Evolutionary conservation across 2,113 vertebrate species (phyloP).

Genomic region (Aspiorhynchus laticeps): DNA sequence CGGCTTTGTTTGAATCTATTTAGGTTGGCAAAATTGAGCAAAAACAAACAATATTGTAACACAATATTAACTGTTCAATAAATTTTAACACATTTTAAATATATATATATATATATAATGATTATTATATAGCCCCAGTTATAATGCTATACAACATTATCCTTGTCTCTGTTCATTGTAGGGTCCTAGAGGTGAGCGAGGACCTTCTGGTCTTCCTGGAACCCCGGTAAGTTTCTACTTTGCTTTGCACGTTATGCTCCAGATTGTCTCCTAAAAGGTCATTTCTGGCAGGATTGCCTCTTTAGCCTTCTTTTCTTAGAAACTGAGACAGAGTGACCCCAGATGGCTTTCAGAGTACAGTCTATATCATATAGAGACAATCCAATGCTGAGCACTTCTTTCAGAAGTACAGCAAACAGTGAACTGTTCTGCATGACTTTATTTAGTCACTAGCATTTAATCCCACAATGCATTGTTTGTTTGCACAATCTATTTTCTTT

Average conservation of each 20-base stretch:
- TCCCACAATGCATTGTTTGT: conserved; percentile 39
- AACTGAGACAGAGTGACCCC: conserved; percentile 6
- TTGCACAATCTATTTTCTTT: conserved; percentile 48
- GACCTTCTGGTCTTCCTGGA: conserved; percentile 77
- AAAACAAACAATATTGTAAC: neutral
- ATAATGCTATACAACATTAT: neutral
- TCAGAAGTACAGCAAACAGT: conserved; percentile 38
- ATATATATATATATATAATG: too few species aligned
- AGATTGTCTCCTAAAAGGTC: neutral
- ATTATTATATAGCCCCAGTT: neutral
- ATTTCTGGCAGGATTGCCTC: neutral
- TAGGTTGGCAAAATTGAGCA: neutral
- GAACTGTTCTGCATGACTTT: conserved; percentile 37
- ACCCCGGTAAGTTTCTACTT: conserved; percentile 76
- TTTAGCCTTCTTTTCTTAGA: conserved; percentile 10
- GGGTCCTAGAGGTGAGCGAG: conserved; percentile 80
- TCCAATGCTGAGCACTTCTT: conserved; percentile 20
- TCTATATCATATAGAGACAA: conserved; percentile 18
- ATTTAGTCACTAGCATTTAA: conserved; percentile 50
- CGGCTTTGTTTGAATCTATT: neutral
- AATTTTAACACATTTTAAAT: too few species aligned
- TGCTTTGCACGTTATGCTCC: neutral
- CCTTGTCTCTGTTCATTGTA: conserved; percentile 55
- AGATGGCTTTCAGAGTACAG: neutral
- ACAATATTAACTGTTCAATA: neutral